A percentile compares a stretch with the other conserved stretches of the same genome.
Conservation (phyloP, 2,113 vertebrate genomes). For the Perca fluviatilis region DNA sequence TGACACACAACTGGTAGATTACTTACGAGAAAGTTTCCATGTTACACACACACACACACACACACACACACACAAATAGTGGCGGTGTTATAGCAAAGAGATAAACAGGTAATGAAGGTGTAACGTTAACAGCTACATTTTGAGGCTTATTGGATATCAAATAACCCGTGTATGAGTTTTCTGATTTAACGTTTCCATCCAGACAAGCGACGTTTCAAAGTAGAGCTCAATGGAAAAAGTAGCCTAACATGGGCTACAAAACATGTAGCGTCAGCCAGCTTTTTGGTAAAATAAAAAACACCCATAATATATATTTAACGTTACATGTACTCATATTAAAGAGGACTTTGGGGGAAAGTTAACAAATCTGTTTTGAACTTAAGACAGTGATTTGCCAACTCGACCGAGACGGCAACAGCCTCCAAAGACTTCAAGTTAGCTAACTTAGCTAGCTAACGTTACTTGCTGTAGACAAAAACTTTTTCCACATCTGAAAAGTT, state of each 20-base stretch:
- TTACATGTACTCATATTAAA: neutral
- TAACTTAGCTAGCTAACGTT: conserved; percentile 49
- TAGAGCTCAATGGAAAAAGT: conserved; percentile 75
- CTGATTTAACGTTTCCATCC: conserved; percentile 70
- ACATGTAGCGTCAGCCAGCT: conserved; percentile 44
- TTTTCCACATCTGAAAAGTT: conserved; percentile 70
- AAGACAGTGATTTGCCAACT: neutral
- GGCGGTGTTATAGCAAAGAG: neutral
- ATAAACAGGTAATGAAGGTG: neutral
- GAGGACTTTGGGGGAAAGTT: neutral
- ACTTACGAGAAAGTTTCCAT: neutral
- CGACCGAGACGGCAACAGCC: conserved; percentile 22
- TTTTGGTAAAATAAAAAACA: conserved; percentile 23
- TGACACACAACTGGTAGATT: neutral
- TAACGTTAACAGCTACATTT: neutral
- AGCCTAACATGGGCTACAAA: conserved; percentile 60
- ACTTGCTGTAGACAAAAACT: conserved; percentile 57
- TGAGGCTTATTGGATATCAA: neutral
- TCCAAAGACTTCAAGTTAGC: conserved; percentile 47
- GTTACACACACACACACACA: neutral
- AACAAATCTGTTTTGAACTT: neutral
- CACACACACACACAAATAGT: neutral
- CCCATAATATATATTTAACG: neutral
- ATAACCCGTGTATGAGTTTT: neutral
- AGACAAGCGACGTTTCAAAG: conserved; percentile 58